phyloP scores from a whole-genome alignment of 2,888 invertebrate genomes.

The Sericinus montela region DNA sequence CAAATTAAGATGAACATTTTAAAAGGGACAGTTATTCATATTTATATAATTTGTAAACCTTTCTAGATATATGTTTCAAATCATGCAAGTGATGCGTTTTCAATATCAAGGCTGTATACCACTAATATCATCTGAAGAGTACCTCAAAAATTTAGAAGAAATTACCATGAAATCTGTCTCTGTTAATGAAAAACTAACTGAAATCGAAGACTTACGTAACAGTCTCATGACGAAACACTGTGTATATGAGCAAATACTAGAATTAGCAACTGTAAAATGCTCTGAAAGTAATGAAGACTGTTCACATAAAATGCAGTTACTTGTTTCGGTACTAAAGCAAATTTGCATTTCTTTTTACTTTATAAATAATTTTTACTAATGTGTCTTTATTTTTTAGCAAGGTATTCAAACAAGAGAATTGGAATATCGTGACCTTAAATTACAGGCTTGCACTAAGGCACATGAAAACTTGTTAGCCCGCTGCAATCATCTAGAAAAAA shows the following conservation, averaged over 20 bases:
- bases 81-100: slow-evolving; percentile 55
- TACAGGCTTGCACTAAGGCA: slow-evolving; percentile 44
- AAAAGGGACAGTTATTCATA: neutral
- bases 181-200: slow-evolving; percentile 50
- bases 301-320: slow-evolving; percentile 52
- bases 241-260: slow-evolving; percentile 58
- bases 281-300: slow-evolving; percentile 48
- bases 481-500: slow-evolving; percentile 54
- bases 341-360: slow-evolving; percentile 5
- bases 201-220: slow-evolving; percentile 57
- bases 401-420: slow-evolving; percentile 46
- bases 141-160: slow-evolving; percentile 52
- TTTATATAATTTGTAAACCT: neutral
- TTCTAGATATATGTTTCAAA: slow-evolving; percentile 59
- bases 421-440: slow-evolving; percentile 49
- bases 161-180: slow-evolving; percentile 44
- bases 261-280: slow-evolving; percentile 52
- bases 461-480: slow-evolving; percentile 44
- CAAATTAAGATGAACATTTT: neutral
- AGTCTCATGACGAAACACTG: slow-evolving; percentile 57
- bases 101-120: slow-evolving; percentile 69
- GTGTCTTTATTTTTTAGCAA: slow-evolving; percentile 38
- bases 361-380: neutral
- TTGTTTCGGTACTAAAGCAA: slow-evolving; percentile 42
- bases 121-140: slow-evolving; percentile 54